Evolutionary conservation across 1,140 invertebrate species (phyloP).

Genomic region (Drosophila parabipectinata): DNA sequence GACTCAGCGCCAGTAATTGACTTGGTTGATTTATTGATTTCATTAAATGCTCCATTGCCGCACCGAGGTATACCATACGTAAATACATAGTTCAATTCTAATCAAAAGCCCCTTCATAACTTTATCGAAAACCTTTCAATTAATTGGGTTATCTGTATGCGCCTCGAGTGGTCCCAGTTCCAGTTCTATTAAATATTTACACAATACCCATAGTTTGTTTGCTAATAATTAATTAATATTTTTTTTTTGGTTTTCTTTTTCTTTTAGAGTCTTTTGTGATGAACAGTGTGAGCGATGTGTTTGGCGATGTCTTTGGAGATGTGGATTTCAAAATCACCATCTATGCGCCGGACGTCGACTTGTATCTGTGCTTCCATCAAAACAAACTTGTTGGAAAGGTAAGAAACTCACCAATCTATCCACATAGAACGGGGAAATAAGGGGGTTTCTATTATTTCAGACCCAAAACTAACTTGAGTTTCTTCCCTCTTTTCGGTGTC

Average conservation of each 20-base stretch:
- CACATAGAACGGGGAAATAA: neutral
- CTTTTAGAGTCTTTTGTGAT: constrained; percentile 70
- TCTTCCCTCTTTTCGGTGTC: neutral
- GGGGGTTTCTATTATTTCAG: neutral
- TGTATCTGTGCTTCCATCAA: constrained; percentile 73
- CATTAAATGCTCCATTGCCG: constrained; percentile 23
- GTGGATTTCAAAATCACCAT: constrained; percentile 74
- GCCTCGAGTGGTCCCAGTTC: constrained; percentile 47
- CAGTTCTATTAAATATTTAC: constrained; percentile 61
- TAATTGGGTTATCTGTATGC: constrained; percentile 75
- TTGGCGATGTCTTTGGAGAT: constrained; percentile 63
- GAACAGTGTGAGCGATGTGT: constrained; percentile 70
- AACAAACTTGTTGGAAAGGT: constrained; percentile 81
- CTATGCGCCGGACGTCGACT: constrained; percentile 72
- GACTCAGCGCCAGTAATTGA: constrained; percentile 49
- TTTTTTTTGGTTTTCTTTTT: constrained; percentile 48
- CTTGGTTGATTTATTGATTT: constrained; percentile 41
- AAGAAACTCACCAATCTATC: constrained; percentile 26
- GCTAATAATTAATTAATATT: constrained; percentile 65
- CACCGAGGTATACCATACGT: too few relatives aligned
- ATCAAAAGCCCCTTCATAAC: constrained; percentile 72
- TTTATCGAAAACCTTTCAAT: constrained; percentile 80
- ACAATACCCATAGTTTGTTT: constrained; percentile 54
- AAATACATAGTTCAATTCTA: constrained; percentile 35
- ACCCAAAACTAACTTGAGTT: constrained; percentile 3